phyloP scores from a whole-genome alignment of 2,797 vertebrate species.

The Tinamus major region DNA sequence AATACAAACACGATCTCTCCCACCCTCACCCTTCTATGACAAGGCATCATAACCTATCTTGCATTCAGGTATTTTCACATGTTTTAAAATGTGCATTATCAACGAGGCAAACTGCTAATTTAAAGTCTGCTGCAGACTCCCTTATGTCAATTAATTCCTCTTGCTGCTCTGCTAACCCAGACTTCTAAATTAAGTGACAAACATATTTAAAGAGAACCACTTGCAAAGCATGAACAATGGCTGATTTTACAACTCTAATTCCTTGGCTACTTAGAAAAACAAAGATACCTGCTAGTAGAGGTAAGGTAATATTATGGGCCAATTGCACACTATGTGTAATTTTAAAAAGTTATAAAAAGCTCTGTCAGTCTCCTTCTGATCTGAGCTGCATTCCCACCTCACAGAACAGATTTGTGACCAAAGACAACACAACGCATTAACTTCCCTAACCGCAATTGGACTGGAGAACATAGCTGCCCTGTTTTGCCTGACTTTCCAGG shows the following conservation, averaged over 20 bases:
- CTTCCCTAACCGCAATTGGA: not conserved
- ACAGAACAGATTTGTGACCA: not conserved
- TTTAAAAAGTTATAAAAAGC: constrained; percentile 18
- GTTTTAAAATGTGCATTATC: constrained; percentile 17
- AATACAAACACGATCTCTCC: not conserved
- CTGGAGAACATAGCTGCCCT: not conserved
- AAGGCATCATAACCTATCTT: not conserved
- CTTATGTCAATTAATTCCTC: constrained; percentile 20
- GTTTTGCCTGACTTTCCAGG: not conserved
- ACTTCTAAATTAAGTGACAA: constrained; percentile 39
- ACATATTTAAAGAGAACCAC: not conserved
- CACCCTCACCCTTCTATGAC: constrained; percentile 1
- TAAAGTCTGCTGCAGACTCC: constrained; percentile 12
- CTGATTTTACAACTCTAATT: constrained; percentile 31
- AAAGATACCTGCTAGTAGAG: constrained; percentile 5
- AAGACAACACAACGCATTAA: not conserved
- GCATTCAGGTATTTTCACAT: constrained; percentile 35
- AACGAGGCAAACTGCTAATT: constrained; percentile 41
- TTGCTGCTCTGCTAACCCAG: constrained; percentile 7
- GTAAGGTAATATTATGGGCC: constrained; percentile 9
- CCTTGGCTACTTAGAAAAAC: not conserved
- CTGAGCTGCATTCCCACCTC: not conserved
- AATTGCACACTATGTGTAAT: constrained; percentile 11
- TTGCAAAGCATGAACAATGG: constrained; percentile 33
- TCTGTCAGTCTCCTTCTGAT: not conserved